phyloP scores from a whole-genome alignment of 2,797 vertebrate species.

The Gobio occitaniae region DNA sequence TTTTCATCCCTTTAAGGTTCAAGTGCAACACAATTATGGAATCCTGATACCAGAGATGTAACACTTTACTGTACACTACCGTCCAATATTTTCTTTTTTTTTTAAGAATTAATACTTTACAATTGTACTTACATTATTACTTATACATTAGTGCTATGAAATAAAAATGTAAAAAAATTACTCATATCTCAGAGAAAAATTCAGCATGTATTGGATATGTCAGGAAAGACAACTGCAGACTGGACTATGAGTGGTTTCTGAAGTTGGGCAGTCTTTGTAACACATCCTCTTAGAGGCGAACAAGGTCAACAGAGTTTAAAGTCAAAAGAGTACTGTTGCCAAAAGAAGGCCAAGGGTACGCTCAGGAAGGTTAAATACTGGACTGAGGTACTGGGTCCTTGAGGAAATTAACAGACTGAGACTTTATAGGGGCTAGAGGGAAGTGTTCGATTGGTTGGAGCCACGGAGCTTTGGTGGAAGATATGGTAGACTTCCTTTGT shows the following conservation, averaged over 20 bases:
- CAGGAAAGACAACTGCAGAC: conserved; percentile 11
- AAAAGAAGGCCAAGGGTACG: conserved; percentile 25
- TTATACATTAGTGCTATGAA: background rate
- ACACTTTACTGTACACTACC: background rate
- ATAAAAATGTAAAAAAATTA: background rate
- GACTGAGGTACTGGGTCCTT: conserved; percentile 40
- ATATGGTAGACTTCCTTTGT: conserved; percentile 40
- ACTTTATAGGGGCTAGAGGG: conserved; percentile 13
- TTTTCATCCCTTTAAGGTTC: background rate
- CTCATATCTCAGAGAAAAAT: background rate
- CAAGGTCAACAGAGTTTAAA: conserved; percentile 33
- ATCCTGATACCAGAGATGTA: background rate
- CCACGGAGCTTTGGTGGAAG: conserved; percentile 17
- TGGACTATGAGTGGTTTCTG: conserved; percentile 2
- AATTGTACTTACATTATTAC: background rate
- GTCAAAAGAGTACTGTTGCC: conserved; percentile 33
- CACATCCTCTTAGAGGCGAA: conserved; percentile 8
- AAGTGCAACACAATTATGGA: background rate
- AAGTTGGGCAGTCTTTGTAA: conserved; percentile 35
- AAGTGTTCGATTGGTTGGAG: conserved; percentile 3
- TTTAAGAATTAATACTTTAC: background rate
- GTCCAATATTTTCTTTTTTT: background rate
- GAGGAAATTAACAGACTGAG: conserved; percentile 47
- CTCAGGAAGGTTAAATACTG: conserved; percentile 27
- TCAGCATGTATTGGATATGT: background rate